Evolutionary conservation across 1,140 invertebrate genomes (phyloP).

Genomic region (Dreissena rostriformis): DNA sequence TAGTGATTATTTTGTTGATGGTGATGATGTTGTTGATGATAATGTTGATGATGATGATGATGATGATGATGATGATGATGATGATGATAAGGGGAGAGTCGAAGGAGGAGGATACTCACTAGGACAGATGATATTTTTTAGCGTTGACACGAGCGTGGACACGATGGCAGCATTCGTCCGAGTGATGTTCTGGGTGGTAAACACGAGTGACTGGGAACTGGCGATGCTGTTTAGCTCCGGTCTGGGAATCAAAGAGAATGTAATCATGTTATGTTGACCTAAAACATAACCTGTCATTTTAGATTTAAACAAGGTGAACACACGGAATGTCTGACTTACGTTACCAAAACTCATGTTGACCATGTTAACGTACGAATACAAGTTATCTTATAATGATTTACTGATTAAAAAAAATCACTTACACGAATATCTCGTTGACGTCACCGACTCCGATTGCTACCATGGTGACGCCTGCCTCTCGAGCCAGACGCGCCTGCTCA

Average conservation of each 20-base stretch:
- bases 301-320: not conserved
- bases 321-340: not conserved
- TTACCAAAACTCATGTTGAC: no score
- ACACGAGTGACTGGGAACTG: slow-evolving; percentile 1
- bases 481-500: slow-evolving; percentile 51
- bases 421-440: slow-evolving; percentile 23
- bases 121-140: slow-evolving; percentile 28
- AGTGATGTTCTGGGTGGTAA: slow-evolving; percentile 18
- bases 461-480: slow-evolving; percentile 46
- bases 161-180: not conserved
- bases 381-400: not conserved
- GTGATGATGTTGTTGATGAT: not conserved
- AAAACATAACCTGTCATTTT: not conserved
- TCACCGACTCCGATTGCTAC: slow-evolving; percentile 60
- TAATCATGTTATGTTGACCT: not conserved
- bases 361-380: not conserved
- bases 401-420: not conserved
- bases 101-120: not conserved
- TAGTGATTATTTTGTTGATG: not conserved
- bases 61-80: not conserved
- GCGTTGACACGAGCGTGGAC: not conserved
- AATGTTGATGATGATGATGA: slow-evolving; percentile 4
- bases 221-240: slow-evolving; percentile 38
- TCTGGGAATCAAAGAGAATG: not conserved
- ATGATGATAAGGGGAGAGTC: no score